Conservation (phyloP, 2,113 vertebrate species). For the Peromyscus californicus region DNA sequence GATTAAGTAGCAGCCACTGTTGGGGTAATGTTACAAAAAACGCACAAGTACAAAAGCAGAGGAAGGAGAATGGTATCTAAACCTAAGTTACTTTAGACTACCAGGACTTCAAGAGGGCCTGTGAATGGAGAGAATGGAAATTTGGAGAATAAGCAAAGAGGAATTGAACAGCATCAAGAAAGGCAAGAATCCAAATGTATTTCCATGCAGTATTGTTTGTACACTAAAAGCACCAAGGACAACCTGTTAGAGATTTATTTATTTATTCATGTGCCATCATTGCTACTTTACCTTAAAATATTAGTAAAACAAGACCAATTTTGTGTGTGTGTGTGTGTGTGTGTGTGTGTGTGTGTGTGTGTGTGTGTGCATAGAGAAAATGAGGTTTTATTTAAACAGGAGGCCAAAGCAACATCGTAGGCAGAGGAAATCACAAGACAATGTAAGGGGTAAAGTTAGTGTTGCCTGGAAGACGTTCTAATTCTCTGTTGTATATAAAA, state of each 20-base stretch:
- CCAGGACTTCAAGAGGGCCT: not conserved
- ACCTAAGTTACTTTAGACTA: not conserved
- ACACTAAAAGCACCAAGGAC: not conserved
- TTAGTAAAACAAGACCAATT: not conserved
- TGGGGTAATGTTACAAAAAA: not conserved
- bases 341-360: too few relatives aligned
- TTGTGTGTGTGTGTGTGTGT: too few relatives aligned
- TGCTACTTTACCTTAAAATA: not conserved
- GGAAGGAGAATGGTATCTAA: not conserved
- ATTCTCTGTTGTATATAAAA: not conserved
- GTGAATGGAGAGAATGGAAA: not conserved
- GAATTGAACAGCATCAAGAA: not conserved
- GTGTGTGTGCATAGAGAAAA: not conserved
- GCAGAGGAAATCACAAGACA: not conserved
- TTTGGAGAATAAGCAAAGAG: not conserved
- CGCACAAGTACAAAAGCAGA: not conserved
- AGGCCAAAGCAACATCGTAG: not conserved
- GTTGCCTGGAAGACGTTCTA: rapidly evolving
- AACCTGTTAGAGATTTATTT: not conserved
- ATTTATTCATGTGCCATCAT: not conserved
- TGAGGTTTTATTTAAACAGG: not conserved
- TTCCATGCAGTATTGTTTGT: not conserved
- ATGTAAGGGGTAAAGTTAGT: not conserved
- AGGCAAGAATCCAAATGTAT: not conserved
- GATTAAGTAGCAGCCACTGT: not conserved